Conservation (phyloP, 2,888 invertebrate genomes). For the Hirtodrosophila trivittata region DNA sequence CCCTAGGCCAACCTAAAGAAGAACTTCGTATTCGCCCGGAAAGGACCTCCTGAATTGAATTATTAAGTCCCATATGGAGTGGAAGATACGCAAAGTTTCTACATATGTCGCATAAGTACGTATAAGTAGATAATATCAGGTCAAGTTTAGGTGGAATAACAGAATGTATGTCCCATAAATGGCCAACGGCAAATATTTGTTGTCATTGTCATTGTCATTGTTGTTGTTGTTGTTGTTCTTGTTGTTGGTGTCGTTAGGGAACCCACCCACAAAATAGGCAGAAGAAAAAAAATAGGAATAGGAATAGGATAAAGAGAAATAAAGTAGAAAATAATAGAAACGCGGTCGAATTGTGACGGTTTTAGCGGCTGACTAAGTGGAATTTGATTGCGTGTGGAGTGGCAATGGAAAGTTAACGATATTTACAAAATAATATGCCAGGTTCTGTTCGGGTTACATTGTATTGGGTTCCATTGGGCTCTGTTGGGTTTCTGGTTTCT, state of each 20-base stretch:
- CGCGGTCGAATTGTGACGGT: constrained; percentile 3
- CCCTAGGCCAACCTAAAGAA: too few relatives aligned
- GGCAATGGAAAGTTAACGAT: constrained; percentile 72
- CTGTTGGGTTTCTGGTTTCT: constrained; percentile 1
- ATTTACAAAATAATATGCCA: constrained; percentile 72
- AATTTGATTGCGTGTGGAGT: constrained; percentile 70
- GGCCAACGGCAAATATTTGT: constrained; percentile 34
- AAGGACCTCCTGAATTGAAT: too few relatives aligned
- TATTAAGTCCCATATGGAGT: neutral
- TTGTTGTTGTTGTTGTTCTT: constrained; percentile 20
- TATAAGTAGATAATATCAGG: constrained; percentile 3
- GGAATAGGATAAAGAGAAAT: neutral
- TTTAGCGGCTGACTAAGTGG: constrained; percentile 48
- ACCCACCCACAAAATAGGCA: too few relatives aligned
- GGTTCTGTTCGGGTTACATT: constrained; percentile 18
- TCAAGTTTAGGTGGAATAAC: neutral
- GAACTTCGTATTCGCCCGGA: too few relatives aligned
- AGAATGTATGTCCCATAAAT: constrained; percentile 2
- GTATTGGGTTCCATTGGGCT: constrained; percentile 1
- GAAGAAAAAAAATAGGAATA: too few relatives aligned
- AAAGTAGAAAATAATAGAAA: neutral
- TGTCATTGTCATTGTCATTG: constrained; percentile 2
- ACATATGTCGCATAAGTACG: neutral
- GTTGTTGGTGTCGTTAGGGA: constrained; percentile 35
- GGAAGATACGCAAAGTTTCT: neutral